Base-by-base conservation (phyloP, 2,113 vertebrate genomes). In the Plectropomus leopardus region DNA sequence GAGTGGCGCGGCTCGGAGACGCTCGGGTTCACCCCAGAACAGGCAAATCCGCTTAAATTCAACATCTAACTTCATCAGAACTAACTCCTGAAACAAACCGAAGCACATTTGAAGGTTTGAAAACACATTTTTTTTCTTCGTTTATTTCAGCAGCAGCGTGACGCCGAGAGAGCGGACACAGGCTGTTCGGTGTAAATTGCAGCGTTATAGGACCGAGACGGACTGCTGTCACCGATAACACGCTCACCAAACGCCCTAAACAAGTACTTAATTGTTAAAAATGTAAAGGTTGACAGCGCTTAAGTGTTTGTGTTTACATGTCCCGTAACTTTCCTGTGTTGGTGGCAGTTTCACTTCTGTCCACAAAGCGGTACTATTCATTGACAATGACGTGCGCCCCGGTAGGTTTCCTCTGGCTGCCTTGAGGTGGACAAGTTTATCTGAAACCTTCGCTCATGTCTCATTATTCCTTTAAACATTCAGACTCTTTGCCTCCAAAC, bases 321-420 rank as follows among this genome's bases (percentile, higher is more conserved):
- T 83, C 66, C 48, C 66, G 77, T 72, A 93, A 90, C 85, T 93
- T 92, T 85, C 65, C 76, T 76, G 34, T 28, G 50, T 83, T 61
- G 72, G 91, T 84, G 82, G 96, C 76, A 86, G 83, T 96, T 92
- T 89, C 79, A 73, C 48, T 1, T 82, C 28, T 87, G 93, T 92
- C 96, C 97, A 96, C 97, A 89, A 10, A 94, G 96, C 93, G 97
- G 97, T 96, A 95, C 94, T 94, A 88, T 95, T 92, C 92, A 89
- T 89, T 94, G 90, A 88, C 82, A 84, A 32, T 69, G 90, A 81
- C 86, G 87, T 45, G 82, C 86, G 80, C 72, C 72, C 65, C 23
- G 74, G 61, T 80, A 36, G 78, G 83, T 50, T 76, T 70, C 51
- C 64, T 40, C 67, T 80, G 78, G 72, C 61, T 53, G 67, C 55